These are phyloP conservation scores for Podotricha telesiphe DNA, from an alignment of 2,888 invertebrate genomes.

Conservation along the genomic window DNA sequence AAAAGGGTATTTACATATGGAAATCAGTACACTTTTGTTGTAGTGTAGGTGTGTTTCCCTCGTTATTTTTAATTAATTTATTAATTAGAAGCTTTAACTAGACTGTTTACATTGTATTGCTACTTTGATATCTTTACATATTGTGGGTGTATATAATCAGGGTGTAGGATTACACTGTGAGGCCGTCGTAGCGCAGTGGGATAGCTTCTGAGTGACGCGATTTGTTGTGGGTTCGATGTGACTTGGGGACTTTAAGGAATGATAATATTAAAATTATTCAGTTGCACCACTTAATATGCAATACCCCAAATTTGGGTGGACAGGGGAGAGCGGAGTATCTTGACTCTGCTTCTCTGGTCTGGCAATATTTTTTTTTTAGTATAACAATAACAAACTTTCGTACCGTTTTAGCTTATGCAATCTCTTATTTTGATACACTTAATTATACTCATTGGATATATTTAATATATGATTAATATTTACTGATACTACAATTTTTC, in stretches of 20 bases:
- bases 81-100: not conserved
- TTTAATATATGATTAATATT: conserved; percentile 30
- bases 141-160: no score
- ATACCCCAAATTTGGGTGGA: no score
- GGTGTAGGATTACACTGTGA: no score
- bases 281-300: no score
- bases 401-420: conserved; percentile 34
- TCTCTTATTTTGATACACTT: conserved; percentile 26
- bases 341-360: no score
- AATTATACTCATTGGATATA: conserved; percentile 24
- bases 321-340: no score
- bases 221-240: no score
- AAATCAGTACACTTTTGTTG: not conserved
- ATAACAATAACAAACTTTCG: not conserved
- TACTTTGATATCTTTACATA: not conserved
- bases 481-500: no score
- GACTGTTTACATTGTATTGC: not conserved
- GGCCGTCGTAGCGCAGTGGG: no score
- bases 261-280: no score
- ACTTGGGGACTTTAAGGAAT: no score
- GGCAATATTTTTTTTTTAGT: not conserved
- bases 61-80: conserved; percentile 5
- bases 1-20: conserved; percentile 6
- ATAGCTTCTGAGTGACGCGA: no score
- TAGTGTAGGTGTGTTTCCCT: not conserved